phyloP scores from a whole-genome alignment of 2,113 vertebrate species.

The Solenodon paradoxus region DNA sequence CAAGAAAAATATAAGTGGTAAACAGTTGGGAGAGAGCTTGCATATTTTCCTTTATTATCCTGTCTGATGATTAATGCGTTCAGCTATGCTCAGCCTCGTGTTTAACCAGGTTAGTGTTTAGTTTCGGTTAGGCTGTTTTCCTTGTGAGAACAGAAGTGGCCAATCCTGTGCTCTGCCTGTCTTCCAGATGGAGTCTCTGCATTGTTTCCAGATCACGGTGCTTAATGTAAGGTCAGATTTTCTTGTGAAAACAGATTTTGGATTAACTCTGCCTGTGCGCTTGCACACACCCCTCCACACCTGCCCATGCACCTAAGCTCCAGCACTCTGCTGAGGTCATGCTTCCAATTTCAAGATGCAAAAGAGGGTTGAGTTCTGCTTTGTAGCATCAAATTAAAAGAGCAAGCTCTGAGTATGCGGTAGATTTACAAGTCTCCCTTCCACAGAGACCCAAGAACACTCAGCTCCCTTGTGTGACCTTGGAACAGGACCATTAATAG shows the following conservation, averaged over 20 bases:
- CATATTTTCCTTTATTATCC: slow-evolving; percentile 65
- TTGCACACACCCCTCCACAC: slow-evolving; percentile 28
- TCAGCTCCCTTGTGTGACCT: neutral
- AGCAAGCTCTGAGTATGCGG: rapidly evolving
- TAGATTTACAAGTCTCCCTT: neutral
- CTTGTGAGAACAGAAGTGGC: slow-evolving; percentile 34
- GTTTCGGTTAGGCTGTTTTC: slow-evolving; percentile 65
- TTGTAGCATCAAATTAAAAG: neutral
- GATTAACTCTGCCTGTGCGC: slow-evolving; percentile 41
- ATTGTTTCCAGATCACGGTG: slow-evolving; percentile 67
- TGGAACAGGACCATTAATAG: neutral
- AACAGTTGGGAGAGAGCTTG: slow-evolving; percentile 61
- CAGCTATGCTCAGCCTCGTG: slow-evolving; percentile 67
- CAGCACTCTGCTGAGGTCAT: neutral
- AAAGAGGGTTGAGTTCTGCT: neutral
- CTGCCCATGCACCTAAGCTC: neutral
- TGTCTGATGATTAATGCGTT: slow-evolving; percentile 68
- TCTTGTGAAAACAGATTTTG: slow-evolving; percentile 67
- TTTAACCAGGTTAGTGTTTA: slow-evolving; percentile 71
- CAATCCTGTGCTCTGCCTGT: slow-evolving; percentile 44
- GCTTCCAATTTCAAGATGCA: neutral
- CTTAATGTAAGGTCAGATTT: slow-evolving; percentile 60
- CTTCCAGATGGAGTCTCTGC: slow-evolving; percentile 62
- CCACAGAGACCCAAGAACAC: neutral
- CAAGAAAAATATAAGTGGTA: slow-evolving; percentile 75